phyloP scores from a whole-genome alignment of 2,797 vertebrate species.

The Adrianichthys oophorus region DNA sequence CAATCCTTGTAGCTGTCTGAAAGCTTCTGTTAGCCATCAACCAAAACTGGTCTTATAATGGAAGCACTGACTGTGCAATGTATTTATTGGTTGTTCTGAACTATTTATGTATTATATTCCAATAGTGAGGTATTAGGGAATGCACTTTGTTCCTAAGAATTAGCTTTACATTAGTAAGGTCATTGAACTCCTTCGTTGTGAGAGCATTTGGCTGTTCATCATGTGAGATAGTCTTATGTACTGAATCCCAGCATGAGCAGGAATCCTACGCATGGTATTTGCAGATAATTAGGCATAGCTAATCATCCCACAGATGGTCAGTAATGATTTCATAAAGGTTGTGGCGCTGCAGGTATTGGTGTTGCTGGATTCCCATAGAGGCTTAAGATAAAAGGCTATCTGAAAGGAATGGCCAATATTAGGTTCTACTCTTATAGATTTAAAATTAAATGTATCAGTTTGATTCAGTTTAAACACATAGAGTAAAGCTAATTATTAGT shows the following conservation, averaged over 20 bases:
- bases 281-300: slow-evolving; percentile 28
- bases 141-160: slow-evolving; percentile 26
- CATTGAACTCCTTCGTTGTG: slow-evolving; percentile 48
- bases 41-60: not conserved
- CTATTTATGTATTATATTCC: slow-evolving; percentile 25
- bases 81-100: not conserved
- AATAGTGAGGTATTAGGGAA: slow-evolving; percentile 13
- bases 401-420: not conserved
- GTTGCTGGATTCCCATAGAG: slow-evolving; percentile 46
- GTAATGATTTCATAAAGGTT: slow-evolving; percentile 56
- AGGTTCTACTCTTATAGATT: not conserved
- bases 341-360: slow-evolving; percentile 48
- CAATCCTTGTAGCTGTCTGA: not conserved
- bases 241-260: slow-evolving; percentile 31
- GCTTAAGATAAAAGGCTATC: not conserved
- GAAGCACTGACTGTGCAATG: not conserved
- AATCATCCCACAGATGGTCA: slow-evolving; percentile 64
- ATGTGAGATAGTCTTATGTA: slow-evolving; percentile 33
- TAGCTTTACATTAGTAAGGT: slow-evolving; percentile 47
- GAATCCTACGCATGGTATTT: slow-evolving; percentile 33
- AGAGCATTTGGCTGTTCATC: slow-evolving; percentile 53
- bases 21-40: not conserved
- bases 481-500: too few species aligned
- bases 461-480: too few species aligned
- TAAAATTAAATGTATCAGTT: not conserved